These are phyloP conservation scores for Drosophila dives DNA, from an alignment of 2,888 invertebrate species.

Conservation along the genomic window DNA sequence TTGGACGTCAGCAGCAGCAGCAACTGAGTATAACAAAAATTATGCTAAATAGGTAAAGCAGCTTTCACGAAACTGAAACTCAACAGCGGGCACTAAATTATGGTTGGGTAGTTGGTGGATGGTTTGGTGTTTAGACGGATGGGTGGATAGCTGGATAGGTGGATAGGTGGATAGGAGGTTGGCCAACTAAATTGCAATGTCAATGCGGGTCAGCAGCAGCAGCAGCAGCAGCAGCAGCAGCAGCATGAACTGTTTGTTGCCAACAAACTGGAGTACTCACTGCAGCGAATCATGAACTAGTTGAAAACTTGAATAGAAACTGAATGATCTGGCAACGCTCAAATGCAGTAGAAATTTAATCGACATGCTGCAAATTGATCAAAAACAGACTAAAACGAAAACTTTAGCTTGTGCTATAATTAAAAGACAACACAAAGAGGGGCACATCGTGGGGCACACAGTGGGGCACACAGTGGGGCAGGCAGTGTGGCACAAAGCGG, in stretches of 20 bases:
- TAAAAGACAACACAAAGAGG: slow-evolving; percentile 38
- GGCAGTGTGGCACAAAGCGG: neutral
- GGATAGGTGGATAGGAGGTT: neutral
- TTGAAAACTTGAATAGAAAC: slow-evolving; percentile 18
- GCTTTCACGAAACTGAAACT: slow-evolving; percentile 73
- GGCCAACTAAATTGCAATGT: slow-evolving; percentile 59
- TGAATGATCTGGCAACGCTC: slow-evolving; percentile 23
- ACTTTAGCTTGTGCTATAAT: slow-evolving; percentile 19
- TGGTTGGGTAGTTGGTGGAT: slow-evolving; percentile 31
- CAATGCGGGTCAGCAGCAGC: slow-evolving; percentile 63
- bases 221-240: slow-evolving; percentile 23
- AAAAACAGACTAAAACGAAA: neutral
- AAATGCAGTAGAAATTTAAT: neutral
- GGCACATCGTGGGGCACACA: slow-evolving; percentile 4
- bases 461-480: too few species aligned
- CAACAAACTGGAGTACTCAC: slow-evolving; percentile 23
- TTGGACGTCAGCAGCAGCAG: slow-evolving; percentile 29
- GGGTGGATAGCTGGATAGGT: neutral
- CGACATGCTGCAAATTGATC: slow-evolving; percentile 12
- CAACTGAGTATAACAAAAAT: slow-evolving; percentile 67
- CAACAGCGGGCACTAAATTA: slow-evolving; percentile 72
- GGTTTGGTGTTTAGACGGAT: slow-evolving; percentile 8
- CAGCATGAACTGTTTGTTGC: slow-evolving; percentile 19
- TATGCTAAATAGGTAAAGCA: slow-evolving; percentile 79
- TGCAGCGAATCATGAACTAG: slow-evolving; percentile 17